Evolutionary conservation across 1,140 invertebrate species (phyloP).

Genomic region (Drosophila burlai): DNA sequence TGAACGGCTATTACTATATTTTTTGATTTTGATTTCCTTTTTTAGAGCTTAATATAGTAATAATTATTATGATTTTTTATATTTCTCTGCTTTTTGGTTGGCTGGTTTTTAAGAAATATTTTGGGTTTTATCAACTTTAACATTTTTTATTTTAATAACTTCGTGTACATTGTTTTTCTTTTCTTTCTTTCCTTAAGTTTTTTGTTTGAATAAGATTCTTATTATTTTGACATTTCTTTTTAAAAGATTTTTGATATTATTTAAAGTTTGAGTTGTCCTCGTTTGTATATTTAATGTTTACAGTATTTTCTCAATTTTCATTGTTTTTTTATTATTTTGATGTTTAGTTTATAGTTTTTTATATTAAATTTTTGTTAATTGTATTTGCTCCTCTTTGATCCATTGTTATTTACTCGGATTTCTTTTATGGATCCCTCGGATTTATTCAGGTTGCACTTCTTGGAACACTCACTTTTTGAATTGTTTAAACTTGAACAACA

Average conservation of each 20-base stretch:
- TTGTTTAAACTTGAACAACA: constrained; percentile 53
- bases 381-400: constrained; percentile 6
- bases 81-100: background rate
- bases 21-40: constrained; percentile 2
- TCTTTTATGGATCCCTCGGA: constrained; percentile 6
- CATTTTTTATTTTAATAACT: background rate
- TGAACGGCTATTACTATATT: constrained; percentile 22
- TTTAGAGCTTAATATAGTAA: background rate
- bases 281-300: background rate
- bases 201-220: background rate
- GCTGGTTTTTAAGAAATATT: background rate
- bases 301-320: background rate
- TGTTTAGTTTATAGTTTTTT: background rate
- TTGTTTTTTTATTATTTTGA: background rate
- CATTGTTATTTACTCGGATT: constrained; percentile 6
- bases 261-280: background rate
- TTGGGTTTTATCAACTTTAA: background rate
- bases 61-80: background rate
- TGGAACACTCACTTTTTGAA: constrained; percentile 60
- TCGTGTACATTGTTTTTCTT: background rate
- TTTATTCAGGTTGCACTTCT: constrained; percentile 23
- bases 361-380: background rate
- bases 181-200: background rate
- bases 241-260: background rate
- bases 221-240: background rate